phyloP scores from a whole-genome alignment of 2,797 vertebrate genomes.

The Platalea minor region DNA sequence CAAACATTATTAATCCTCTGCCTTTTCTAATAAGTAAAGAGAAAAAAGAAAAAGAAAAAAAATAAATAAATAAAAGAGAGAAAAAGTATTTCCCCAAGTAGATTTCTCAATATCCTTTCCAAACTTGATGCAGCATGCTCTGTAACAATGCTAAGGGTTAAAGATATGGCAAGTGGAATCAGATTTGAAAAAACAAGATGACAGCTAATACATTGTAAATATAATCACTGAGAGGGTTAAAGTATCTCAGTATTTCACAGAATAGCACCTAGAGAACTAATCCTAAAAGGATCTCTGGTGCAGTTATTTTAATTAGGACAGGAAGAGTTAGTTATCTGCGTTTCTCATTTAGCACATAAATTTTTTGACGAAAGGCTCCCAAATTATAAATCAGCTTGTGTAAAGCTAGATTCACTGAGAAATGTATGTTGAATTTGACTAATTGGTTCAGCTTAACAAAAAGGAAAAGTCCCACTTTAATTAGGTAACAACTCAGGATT shows the following conservation, averaged over 20 bases:
- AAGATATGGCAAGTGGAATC: background rate
- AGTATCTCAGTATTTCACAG: background rate
- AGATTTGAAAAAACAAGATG: background rate
- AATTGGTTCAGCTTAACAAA: background rate
- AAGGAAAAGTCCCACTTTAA: background rate
- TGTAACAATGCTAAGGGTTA: background rate
- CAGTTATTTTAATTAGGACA: background rate
- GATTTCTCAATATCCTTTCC: background rate
- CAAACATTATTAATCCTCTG: background rate
- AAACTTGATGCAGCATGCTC: background rate
- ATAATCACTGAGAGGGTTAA: background rate
- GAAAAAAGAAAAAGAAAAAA: fast-evolving
- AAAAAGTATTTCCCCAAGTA: background rate
- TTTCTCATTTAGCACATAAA: background rate
- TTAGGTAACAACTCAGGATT: background rate
- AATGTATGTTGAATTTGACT: background rate
- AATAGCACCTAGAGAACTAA: background rate
- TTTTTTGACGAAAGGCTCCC: background rate
- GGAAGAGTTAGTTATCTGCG: background rate
- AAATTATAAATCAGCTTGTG: background rate
- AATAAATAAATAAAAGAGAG: background rate
- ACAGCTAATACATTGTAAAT: background rate
- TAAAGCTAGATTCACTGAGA: background rate
- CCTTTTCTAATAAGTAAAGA: background rate
- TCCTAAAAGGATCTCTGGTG: background rate